Base-by-base conservation (phyloP, 2,888 invertebrate genomes). In the Zygaena filipendulae region DNA sequence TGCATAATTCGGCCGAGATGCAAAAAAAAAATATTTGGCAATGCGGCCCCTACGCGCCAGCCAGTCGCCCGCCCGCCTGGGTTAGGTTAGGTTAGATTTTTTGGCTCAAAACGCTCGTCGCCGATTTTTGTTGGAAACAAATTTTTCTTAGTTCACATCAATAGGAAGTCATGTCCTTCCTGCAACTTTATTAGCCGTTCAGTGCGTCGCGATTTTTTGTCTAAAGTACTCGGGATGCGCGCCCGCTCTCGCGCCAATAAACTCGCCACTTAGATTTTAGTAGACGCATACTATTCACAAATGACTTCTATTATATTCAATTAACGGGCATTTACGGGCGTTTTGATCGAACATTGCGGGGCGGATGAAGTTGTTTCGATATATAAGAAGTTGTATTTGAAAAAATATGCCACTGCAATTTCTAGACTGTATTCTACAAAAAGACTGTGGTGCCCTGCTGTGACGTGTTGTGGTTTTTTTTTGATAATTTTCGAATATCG, bases 11-110 rank as follows among this genome's bases (percentile, higher is more conserved):
- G 79, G 79, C 69, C 72, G 79, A 79, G 79, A 79, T 79, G 77
- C 79, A 79, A 79, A 79, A 79, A 67, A n/a, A 79, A 79, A 79
- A 77, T 77, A 77, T 79, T 79, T 79, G 79, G 79, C 79, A 79
- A 79, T 75, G 71, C 75, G 77, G 79, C 74, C 77, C 79, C 79
- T 77, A 72, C 74, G 63, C 75, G 74, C 58, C 72, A 64, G 77
- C 66, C 79, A 79, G 79, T 79, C 75, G 79, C 68, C 74, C 75
- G 79, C 71, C 64, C 75, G 77, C 64, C 72, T 59, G 77, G 75
- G 72, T 79, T 79, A 79, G 79, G 77, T 77, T 79, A 77, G 79
- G 79, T 79, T 79, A 79, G 79, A 79, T 77, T 75, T 75, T 77
- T 79, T 74, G 77, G 72, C 75, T 74, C 70, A 74, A 74, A 79